phyloP scores from a whole-genome alignment of 2,113 vertebrate species.

The Strigops habroptila region DNA sequence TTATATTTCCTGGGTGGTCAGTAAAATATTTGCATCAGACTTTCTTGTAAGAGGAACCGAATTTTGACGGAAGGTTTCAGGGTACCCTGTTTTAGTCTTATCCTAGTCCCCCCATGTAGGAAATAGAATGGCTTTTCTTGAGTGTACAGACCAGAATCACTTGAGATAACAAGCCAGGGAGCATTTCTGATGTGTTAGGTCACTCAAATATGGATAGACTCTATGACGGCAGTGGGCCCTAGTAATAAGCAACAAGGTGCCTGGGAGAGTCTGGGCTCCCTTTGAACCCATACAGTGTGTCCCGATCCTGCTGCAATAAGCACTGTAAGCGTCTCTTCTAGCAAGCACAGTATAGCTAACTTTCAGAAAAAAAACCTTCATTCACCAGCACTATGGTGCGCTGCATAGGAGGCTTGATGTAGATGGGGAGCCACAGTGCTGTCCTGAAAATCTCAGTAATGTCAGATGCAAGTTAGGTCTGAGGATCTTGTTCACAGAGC shows the following conservation, averaged over 20 bases:
- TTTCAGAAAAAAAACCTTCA: neutral
- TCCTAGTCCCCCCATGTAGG: neutral
- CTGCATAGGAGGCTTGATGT: neutral
- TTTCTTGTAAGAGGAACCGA: neutral
- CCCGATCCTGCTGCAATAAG: neutral
- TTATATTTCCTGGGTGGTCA: neutral
- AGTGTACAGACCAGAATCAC: neutral
- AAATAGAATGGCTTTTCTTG: neutral
- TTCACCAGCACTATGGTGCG: neutral
- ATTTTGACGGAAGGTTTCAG: neutral
- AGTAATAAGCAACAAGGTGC: neutral
- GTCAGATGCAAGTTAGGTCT: neutral
- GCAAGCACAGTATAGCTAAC: neutral
- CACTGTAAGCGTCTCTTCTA: neutral
- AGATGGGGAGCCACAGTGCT: neutral
- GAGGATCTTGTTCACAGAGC: neutral
- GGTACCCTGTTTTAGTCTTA: neutral
- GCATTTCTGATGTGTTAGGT: neutral
- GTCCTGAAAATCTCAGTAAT: neutral
- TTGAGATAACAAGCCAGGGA: neutral
- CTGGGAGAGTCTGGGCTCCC: neutral
- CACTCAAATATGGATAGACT: neutral
- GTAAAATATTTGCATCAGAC: neutral
- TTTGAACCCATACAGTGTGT: neutral
- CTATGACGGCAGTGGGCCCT: neutral